A percentile compares a stretch with the other conserved stretches of the same genome.
phyloP scores from a whole-genome alignment of 2,888 invertebrate genomes.

The Piscicola geometra region DNA sequence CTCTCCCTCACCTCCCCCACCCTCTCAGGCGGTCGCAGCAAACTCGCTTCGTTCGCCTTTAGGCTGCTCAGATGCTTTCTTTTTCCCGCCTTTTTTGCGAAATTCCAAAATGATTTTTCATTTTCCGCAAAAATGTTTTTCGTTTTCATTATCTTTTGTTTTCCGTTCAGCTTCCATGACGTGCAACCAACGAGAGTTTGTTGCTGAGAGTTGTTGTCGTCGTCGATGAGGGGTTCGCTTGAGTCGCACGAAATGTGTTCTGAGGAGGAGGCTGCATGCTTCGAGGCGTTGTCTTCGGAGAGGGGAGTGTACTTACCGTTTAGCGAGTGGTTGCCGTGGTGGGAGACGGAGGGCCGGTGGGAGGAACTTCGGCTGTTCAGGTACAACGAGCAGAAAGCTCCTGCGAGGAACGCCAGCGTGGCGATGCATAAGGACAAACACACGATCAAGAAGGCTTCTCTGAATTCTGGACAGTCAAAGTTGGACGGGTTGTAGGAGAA shows the following conservation, averaged over 20 bases:
- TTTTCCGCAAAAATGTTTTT: background rate
- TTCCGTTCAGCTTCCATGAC: background rate
- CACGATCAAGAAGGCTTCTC: slow-evolving; percentile 23
- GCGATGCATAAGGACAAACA: slow-evolving; percentile 10
- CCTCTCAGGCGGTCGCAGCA: background rate
- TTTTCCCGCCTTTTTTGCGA: background rate
- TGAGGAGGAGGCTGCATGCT: background rate
- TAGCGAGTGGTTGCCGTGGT: background rate
- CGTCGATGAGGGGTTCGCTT: slow-evolving; percentile 6
- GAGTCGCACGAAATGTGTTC: background rate
- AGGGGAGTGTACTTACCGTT: slow-evolving; percentile 23
- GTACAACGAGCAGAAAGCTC: background rate
- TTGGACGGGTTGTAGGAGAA: slow-evolving; percentile 25
- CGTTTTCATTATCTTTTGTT: background rate
- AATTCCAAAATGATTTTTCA: slow-evolving; percentile 4
- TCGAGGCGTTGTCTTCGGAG: slow-evolving; percentile 3
- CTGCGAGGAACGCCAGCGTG: background rate
- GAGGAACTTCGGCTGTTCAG: background rate
- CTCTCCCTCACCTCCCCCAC: background rate
- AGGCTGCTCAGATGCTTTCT: background rate
- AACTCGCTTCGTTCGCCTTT: background rate
- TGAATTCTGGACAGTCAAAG: slow-evolving; percentile 28
- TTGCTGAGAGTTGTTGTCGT: slow-evolving; percentile 14
- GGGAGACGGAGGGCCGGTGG: background rate
- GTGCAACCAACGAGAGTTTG: slow-evolving; percentile 17